A percentile compares a stretch with the other conserved stretches of the same genome.
Conservation (phyloP, 2,888 invertebrate species). For the Tiliacea citrago region DNA sequence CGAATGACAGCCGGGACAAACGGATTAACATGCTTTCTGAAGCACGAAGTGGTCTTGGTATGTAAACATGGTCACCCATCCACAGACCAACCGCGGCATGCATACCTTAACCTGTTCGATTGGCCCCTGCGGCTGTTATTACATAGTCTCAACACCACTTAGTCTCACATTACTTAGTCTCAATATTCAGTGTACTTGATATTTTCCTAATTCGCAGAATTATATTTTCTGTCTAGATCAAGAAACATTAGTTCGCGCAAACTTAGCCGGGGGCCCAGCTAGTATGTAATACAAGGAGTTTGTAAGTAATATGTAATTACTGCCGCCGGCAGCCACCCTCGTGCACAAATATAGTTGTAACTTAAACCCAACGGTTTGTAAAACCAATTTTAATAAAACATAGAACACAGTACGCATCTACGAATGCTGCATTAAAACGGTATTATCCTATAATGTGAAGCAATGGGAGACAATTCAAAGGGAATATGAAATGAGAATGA, state of each 20-base stretch:
- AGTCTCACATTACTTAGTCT: no score
- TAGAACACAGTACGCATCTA: conserved; percentile 20
- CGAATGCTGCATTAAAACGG: conserved; percentile 40
- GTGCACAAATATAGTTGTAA: conserved; percentile 21
- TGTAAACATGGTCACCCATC: no score
- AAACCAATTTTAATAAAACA: conserved; percentile 43
- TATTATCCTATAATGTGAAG: conserved; percentile 28
- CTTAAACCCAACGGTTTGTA: conserved; percentile 23
- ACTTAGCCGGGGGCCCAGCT: background rate
- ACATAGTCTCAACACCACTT: no score
- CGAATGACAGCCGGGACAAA: no score
- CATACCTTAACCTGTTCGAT: no score
- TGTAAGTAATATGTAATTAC: conserved; percentile 13
- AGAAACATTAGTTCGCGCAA: background rate
- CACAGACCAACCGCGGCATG: no score
- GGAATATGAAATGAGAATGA: conserved; percentile 43
- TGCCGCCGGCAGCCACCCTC: background rate
- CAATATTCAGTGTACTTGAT: no score
- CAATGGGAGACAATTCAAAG: conserved; percentile 28
- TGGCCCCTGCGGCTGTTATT: no score
- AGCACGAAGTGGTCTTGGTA: no score
- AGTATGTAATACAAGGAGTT: background rate
- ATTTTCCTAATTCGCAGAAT: no score
- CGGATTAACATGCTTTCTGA: no score
- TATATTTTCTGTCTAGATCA: background rate